phyloP scores from a whole-genome alignment of 1,140 invertebrate species.

The Centruroides sculpturatus region DNA sequence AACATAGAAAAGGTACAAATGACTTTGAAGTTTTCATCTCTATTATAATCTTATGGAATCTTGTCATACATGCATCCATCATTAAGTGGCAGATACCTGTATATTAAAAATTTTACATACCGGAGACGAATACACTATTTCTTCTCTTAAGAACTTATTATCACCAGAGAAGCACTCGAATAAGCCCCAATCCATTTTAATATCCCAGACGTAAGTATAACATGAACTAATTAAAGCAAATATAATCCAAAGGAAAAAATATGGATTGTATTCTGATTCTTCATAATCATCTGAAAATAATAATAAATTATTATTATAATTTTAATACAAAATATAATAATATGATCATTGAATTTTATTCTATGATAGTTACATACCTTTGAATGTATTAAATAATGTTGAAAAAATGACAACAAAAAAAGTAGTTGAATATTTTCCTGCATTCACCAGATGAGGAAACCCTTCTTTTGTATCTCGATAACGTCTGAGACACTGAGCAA shows the following conservation, averaged over 20 bases:
- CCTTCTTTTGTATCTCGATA: constrained; percentile 47
- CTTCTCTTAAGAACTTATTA: constrained; percentile 49
- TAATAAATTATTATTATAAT: neutral
- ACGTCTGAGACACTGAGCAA: constrained; percentile 90
- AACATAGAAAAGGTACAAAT: neutral
- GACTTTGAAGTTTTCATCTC: neutral
- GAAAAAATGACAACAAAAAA: constrained; percentile 86
- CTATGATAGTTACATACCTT: constrained; percentile 36
- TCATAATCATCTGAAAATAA: constrained; percentile 25
- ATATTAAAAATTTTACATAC: constrained; percentile 10
- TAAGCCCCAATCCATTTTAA: constrained; percentile 98
- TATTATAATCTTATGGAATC: too few species aligned
- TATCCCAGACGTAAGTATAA: constrained; percentile 87
- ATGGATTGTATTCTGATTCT: constrained; percentile 42
- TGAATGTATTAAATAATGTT: constrained; percentile 50
- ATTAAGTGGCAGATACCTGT: neutral
- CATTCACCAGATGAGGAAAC: constrained; percentile 63
- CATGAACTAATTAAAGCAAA: constrained; percentile 58
- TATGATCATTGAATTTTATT: neutral
- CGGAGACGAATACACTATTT: constrained; percentile 43
- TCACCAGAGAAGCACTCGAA: constrained; percentile 72
- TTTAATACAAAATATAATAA: neutral
- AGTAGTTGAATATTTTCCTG: constrained; percentile 95
- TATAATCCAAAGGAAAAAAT: constrained; percentile 62
- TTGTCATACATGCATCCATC: neutral